These are phyloP conservation scores for Tricholaema leucomelas DNA, from an alignment of 2,113 vertebrate species.

Conservation along the genomic window DNA sequence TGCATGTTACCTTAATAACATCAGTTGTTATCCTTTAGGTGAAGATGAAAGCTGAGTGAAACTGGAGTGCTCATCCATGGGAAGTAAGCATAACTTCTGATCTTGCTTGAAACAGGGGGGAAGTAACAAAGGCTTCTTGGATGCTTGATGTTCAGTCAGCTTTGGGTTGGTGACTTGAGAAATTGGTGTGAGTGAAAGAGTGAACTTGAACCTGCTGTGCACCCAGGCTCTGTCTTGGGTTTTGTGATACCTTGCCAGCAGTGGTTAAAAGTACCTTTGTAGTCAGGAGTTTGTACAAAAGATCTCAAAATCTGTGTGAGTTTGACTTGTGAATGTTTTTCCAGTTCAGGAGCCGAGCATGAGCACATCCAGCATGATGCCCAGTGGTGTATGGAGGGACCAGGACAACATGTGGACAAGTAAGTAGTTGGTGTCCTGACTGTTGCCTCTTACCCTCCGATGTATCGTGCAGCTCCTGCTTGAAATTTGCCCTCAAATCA, in stretches of 20 bases:
- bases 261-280: background rate
- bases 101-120: background rate
- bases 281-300: background rate
- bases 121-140: background rate
- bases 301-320: background rate
- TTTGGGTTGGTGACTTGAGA: background rate
- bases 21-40: conserved; percentile 81
- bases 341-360: conserved; percentile 6
- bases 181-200: background rate
- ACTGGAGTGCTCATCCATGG: conserved; percentile 37
- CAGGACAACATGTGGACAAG: background rate
- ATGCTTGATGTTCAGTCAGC: background rate
- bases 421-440: background rate
- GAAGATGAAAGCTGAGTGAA: conserved; percentile 79
- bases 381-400: background rate
- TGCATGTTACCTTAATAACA: conserved; percentile 66
- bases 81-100: conserved; percentile 65
- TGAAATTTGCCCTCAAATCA: background rate
- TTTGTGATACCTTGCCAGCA: background rate
- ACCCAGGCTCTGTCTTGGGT: background rate
- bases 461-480: background rate
- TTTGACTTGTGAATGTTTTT: background rate
- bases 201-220: background rate
- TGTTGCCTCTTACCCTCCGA: fast-evolving
- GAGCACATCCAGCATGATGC: conserved; percentile 50